Evolutionary conservation across 2,888 invertebrate species (phyloP).

Genomic region (Sussaba pulchella): DNA sequence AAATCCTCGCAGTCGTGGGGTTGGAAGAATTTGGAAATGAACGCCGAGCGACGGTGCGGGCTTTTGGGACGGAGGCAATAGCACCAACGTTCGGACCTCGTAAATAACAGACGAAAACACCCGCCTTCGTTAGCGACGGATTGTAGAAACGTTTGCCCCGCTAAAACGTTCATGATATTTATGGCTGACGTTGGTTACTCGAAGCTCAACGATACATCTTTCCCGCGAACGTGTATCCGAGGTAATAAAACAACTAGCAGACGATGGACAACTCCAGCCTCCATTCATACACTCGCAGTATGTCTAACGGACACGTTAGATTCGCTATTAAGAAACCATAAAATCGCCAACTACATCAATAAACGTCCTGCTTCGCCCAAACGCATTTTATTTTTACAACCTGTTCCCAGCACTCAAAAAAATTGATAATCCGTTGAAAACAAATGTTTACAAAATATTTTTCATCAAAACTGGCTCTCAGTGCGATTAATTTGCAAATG

Average conservation of each 20-base stretch:
- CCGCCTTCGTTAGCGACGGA: constrained; percentile 51
- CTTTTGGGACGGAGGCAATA: constrained; percentile 5
- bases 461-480: background rate
- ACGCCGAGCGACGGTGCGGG: background rate
- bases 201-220: constrained; percentile 32
- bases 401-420: no score
- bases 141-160: constrained; percentile 40
- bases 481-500: background rate
- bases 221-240: constrained; percentile 1
- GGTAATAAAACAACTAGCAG: constrained; percentile 5
- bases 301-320: background rate
- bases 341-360: background rate
- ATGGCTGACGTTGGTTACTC: constrained; percentile 35
- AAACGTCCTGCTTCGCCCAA: no score
- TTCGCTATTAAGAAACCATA: background rate
- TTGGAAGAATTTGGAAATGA: constrained; percentile 34
- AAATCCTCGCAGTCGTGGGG: background rate
- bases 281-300: constrained; percentile 1
- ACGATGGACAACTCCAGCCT: constrained; percentile 13
- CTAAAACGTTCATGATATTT: constrained; percentile 48
- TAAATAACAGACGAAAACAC: constrained; percentile 49
- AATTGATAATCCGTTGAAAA: background rate
- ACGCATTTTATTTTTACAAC: background rate
- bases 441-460: background rate
- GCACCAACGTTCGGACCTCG: constrained; percentile 13